Evolutionary conservation across 1,140 invertebrate genomes (phyloP).

Genomic region (Papilio aristodemus): DNA sequence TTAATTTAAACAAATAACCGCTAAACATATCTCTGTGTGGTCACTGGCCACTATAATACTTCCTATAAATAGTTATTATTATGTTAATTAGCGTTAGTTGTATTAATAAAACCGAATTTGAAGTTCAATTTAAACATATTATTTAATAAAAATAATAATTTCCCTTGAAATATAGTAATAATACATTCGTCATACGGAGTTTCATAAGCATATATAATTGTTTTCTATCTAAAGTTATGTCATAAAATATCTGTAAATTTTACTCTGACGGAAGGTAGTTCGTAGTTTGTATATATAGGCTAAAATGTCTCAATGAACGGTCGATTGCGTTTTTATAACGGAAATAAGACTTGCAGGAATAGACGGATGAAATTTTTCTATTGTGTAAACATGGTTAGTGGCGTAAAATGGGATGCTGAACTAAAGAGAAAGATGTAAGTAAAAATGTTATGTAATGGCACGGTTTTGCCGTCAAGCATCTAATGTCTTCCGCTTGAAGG

Average conservation of each 20-base stretch:
- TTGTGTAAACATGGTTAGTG: not conserved
- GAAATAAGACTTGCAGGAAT: constrained; percentile 3
- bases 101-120: too few species aligned
- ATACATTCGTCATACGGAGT: too few species aligned
- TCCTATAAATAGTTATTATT: too few species aligned
- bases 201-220: too few species aligned
- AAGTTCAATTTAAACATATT: too few species aligned
- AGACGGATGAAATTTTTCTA: not conserved
- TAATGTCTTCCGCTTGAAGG: constrained; percentile 8
- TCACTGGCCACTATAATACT: too few species aligned
- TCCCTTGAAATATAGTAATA: too few species aligned
- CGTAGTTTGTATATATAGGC: not conserved
- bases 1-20: too few species aligned
- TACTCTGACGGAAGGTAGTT: not conserved
- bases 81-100: too few species aligned
- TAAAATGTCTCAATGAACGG: not conserved
- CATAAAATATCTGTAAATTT: not conserved
- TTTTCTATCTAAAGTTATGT: not conserved
- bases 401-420: constrained; percentile 1
- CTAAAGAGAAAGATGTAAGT: constrained; percentile 13
- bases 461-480: constrained; percentile 8
- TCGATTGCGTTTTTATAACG: not conserved
- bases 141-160: too few species aligned
- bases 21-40: too few species aligned
- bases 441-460: constrained; percentile 3